A percentile compares a stretch with the other conserved stretches of the same genome.
Conservation (phyloP, 1,140 invertebrate genomes). For the Diuraphis noxia region DNA sequence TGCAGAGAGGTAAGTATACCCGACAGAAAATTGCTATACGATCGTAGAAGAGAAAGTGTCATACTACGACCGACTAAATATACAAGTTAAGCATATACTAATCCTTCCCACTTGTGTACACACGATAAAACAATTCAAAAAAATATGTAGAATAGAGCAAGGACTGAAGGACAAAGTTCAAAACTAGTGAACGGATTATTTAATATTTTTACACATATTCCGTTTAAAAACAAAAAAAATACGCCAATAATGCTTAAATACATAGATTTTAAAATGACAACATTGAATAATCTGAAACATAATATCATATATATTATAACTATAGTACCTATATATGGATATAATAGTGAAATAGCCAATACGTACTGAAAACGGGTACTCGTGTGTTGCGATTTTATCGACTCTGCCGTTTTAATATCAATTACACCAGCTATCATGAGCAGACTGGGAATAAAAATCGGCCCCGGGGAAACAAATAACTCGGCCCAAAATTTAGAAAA, state of each 20-base stretch:
- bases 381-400: no score
- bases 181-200: background rate
- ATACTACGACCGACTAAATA: background rate
- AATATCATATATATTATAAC: background rate
- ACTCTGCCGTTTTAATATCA: no score
- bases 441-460: no score
- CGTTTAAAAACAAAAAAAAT: background rate
- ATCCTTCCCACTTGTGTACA: background rate
- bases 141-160: background rate
- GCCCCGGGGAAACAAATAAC: no score
- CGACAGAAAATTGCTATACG: background rate
- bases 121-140: background rate
- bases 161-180: background rate
- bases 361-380: no score
- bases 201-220: background rate
- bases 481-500: no score
- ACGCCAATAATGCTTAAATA: background rate
- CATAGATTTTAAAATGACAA: background rate
- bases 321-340: no score
- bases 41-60: conserved; percentile 18
- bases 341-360: no score
- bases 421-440: no score
- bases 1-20: background rate
- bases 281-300: background rate
- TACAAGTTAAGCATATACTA: background rate